These are phyloP conservation scores for Galaxias olidus DNA, from an alignment of 2,797 vertebrate species.

Conservation along the genomic window DNA sequence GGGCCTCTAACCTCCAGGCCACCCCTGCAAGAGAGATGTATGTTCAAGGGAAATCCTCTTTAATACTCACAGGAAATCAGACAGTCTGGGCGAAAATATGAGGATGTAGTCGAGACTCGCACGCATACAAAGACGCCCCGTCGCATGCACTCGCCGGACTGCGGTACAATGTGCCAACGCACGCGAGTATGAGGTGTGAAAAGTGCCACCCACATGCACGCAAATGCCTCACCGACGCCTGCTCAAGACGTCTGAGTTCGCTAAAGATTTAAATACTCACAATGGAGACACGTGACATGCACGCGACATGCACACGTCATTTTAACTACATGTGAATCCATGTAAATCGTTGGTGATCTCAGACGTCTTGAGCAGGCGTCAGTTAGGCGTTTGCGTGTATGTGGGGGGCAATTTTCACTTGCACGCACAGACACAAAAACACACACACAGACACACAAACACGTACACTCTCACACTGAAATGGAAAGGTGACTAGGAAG, in stretches of 20 bases:
- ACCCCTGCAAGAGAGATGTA: constrained; percentile 48
- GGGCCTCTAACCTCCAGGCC: constrained; percentile 47
- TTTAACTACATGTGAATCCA: too few species aligned
- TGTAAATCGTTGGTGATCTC: too few species aligned
- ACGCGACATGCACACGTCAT: not conserved
- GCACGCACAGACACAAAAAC: constrained; percentile 5
- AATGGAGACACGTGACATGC: not conserved
- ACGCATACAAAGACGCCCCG: not conserved
- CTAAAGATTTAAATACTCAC: too few species aligned
- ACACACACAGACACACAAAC: constrained; percentile 5
- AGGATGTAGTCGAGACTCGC: not conserved
- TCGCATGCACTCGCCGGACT: not conserved
- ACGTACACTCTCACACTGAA: not conserved
- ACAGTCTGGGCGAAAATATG: constrained; percentile 15
- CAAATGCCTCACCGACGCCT: too few species aligned
- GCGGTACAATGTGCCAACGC: too few species aligned
- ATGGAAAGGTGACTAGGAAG: not conserved
- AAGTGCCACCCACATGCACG: too few species aligned
- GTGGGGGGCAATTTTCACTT: too few species aligned
- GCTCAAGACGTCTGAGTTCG: too few species aligned
- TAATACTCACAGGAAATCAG: constrained; percentile 45
- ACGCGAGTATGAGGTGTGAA: too few species aligned
- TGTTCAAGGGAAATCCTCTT: constrained; percentile 59
- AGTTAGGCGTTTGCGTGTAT: too few species aligned
- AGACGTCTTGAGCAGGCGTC: too few species aligned